Evolutionary conservation across 2,888 invertebrate genomes (phyloP), one percentile per base, ranked within the genome.

Genomic region (Toxonevra muliebris): DNA sequence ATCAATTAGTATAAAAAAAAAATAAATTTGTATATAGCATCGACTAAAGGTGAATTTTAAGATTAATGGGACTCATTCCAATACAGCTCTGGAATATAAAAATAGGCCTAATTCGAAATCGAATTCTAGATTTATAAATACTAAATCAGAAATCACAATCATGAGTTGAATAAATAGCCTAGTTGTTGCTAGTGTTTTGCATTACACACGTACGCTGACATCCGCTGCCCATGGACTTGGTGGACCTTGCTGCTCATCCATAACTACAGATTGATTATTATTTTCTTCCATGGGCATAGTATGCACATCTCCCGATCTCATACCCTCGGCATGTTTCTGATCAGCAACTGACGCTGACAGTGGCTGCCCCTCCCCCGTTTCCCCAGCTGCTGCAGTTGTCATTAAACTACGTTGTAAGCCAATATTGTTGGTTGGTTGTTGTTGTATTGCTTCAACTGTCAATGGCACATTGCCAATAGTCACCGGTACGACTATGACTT

Each of bases 381-480:
- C 13, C 40, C 11, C 52, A 52, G 45, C 20, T 30, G n/a, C 1
- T 60, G 72, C 2, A 68, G 71, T 59, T 74, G 75, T 48, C 71
- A 68, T 41, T 69, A 71, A 12, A 30, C 12, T 13, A 9, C 8
- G 45, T 61, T 59, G 15, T n/a, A 40, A 11, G 20, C 13, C 12
- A 7, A 1, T 40, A 1, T 10, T 12, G n/a, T 15, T 40, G 50
- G 9, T 13, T 19, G 61, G 76, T 2, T 76, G 74, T 2, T 76
- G 74, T 17, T 75, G 68, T 30, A 73, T 68, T 17, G 73, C 63
- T 0, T 69, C 71, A 13, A 53, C 58, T 17, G 60, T 62, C 1
- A 82, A 67, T 0, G 86, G 85, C 1, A 84, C 77, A 71, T 80
- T 83, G 12, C 85, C 86, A 54, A 86, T 82, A 11, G 81, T 82